phyloP scores from a whole-genome alignment of 2,113 vertebrate species.

The Psophia crepitans region DNA sequence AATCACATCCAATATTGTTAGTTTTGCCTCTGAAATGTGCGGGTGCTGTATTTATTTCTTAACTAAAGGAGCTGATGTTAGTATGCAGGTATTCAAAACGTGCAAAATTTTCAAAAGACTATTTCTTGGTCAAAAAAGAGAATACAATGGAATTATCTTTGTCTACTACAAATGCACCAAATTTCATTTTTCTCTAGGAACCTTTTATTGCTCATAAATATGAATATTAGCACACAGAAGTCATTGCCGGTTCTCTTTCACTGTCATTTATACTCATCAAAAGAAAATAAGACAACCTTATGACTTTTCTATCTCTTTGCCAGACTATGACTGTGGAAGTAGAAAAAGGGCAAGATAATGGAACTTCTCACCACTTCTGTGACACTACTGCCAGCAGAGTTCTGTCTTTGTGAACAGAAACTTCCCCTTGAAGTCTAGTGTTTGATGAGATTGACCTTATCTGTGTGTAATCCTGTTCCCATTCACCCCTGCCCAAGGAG shows the following conservation, averaged over 20 bases:
- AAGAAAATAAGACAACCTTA: not conserved
- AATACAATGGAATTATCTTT: not conserved
- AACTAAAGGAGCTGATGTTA: too few species aligned
- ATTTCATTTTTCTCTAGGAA: not conserved
- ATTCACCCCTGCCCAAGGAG: not conserved
- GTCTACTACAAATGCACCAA: accelerated
- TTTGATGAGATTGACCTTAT: not conserved
- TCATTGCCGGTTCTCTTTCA: not conserved
- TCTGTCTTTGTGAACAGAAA: not conserved
- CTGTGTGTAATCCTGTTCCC: not conserved
- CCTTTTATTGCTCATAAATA: not conserved
- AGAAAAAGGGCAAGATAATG: not conserved
- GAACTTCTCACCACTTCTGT: not conserved
- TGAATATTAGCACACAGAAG: not conserved
- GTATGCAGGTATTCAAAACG: not conserved
- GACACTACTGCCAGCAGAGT: not conserved
- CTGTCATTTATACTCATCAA: not conserved
- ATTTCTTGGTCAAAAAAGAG: not conserved
- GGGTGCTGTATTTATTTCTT: not conserved
- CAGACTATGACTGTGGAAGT: not conserved
- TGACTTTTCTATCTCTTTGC: not conserved
- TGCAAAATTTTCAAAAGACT: not conserved
- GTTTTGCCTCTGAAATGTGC: not conserved
- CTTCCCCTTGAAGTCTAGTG: not conserved
- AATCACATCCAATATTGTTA: not conserved